Evolutionary conservation across 2,888 invertebrate genomes (phyloP).

Genomic region (Amphipyra tragopoginis): DNA sequence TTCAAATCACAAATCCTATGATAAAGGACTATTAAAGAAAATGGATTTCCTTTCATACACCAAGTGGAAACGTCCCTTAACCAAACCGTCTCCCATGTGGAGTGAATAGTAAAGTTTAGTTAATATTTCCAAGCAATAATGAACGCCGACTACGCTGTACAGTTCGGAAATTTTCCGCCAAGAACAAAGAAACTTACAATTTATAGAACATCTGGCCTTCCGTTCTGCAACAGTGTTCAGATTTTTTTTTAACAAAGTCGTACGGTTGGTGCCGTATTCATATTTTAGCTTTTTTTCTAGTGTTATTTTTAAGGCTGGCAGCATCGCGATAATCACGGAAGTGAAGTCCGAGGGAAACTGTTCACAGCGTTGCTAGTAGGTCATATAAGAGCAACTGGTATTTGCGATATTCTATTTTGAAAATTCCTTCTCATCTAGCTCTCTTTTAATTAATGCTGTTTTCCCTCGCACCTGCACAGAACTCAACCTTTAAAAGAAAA

Average conservation of each 20-base stretch:
- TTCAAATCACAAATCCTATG: no score
- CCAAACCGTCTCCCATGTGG: constrained; percentile 31
- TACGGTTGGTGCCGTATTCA: constrained; percentile 38
- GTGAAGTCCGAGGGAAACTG: constrained; percentile 27
- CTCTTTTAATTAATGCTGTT: no score
- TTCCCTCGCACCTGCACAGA: no score
- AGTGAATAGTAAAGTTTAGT: constrained; percentile 55
- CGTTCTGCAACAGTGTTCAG: constrained; percentile 36
- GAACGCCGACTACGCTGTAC: constrained; percentile 48
- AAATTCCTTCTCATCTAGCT: neutral
- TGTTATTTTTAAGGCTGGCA: constrained; percentile 43
- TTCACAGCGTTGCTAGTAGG: constrained; percentile 30
- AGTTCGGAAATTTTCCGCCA: constrained; percentile 51
- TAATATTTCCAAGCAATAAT: constrained; percentile 59
- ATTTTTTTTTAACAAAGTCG: constrained; percentile 41
- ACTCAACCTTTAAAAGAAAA: no score
- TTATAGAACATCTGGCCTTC: constrained; percentile 57
- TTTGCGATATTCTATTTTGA: constrained; percentile 14
- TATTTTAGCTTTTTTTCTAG: constrained; percentile 34
- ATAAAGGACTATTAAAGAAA: no score
- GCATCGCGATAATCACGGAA: constrained; percentile 52
- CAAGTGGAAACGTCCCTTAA: constrained; percentile 14
- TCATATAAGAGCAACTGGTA: constrained; percentile 26
- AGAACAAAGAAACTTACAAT: constrained; percentile 59
- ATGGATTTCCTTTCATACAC: neutral